Conservation (phyloP, 2,888 invertebrate genomes). For the Papilio demoleus region DNA sequence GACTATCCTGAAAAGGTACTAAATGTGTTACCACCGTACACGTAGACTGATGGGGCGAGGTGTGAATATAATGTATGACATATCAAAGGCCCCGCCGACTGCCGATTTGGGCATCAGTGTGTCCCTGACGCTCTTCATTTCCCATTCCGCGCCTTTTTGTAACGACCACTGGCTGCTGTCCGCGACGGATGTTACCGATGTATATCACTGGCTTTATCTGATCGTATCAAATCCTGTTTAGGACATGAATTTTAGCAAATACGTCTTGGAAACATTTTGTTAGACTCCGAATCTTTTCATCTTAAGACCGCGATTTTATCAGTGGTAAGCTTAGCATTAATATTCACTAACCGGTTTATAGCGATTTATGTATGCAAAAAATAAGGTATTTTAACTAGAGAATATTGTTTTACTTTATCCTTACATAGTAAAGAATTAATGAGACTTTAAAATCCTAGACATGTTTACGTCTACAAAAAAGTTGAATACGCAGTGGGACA, state of each 20-base stretch:
- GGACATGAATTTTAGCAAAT: slow-evolving; percentile 19
- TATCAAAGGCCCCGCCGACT: slow-evolving; percentile 63
- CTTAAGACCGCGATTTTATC: not conserved
- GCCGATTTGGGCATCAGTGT: slow-evolving; percentile 60
- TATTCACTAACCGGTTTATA: not conserved
- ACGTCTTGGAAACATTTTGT: not conserved
- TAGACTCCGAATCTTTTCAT: not conserved
- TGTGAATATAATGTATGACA: slow-evolving; percentile 81
- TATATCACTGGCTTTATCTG: slow-evolving; percentile 6
- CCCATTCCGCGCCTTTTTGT: slow-evolving; percentile 43
- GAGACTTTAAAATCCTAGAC: not conserved
- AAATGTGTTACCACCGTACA: not conserved
- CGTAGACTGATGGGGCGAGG: slow-evolving; percentile 60
- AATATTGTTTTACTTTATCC: not conserved
- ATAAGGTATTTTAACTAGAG: not conserved
- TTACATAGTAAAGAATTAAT: no score
- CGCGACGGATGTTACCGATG: slow-evolving; percentile 16
- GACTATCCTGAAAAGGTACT: slow-evolving; percentile 6
- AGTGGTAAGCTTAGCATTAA: not conserved
- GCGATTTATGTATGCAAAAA: not conserved
- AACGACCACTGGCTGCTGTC: not conserved
- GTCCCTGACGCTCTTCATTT: slow-evolving; percentile 47
- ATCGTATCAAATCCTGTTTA: slow-evolving; percentile 12
- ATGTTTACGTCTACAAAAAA: not conserved
- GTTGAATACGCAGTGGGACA: not conserved